Conservation (phyloP, 2,888 invertebrate genomes). For the Uropetala carovei region DNA sequence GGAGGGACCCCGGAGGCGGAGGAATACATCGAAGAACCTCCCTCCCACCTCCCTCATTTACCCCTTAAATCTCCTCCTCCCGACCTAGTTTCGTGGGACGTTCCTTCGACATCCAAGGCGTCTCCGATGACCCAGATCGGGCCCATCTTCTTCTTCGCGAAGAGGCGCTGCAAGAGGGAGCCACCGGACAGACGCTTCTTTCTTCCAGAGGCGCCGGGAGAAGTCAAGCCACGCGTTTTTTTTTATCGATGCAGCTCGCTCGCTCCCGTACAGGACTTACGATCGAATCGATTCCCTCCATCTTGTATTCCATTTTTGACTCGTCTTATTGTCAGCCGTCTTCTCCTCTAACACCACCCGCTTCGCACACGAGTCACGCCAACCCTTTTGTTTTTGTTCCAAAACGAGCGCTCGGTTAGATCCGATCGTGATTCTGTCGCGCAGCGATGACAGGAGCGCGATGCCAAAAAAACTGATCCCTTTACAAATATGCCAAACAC, state of each 20-base stretch:
- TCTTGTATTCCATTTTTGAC: no score
- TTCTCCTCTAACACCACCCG: background rate
- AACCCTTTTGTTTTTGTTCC: background rate
- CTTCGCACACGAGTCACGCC: background rate
- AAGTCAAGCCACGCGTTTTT: background rate
- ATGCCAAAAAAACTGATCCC: no score
- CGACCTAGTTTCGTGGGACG: slow-evolving; percentile 55
- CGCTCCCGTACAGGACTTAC: no score
- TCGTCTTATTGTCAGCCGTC: no score
- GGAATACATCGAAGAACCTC: background rate
- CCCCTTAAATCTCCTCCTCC: slow-evolving; percentile 39
- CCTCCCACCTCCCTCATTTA: background rate
- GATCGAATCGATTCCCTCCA: no score
- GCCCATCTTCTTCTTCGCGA: slow-evolving; percentile 46
- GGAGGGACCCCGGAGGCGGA: slow-evolving; percentile 5
- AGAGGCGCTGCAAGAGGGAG: background rate
- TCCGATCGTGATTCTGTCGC: no score
- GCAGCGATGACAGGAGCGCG: no score
- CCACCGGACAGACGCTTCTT: background rate
- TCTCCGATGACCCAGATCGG: slow-evolving; percentile 54
- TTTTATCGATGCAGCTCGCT: no score
- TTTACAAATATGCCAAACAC: no score
- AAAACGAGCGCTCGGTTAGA: background rate
- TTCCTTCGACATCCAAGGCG: slow-evolving; percentile 49
- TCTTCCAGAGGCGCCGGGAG: background rate